These are phyloP conservation scores for Elysia crispata DNA, from an alignment of 2,888 invertebrate genomes.

Conservation along the genomic window DNA sequence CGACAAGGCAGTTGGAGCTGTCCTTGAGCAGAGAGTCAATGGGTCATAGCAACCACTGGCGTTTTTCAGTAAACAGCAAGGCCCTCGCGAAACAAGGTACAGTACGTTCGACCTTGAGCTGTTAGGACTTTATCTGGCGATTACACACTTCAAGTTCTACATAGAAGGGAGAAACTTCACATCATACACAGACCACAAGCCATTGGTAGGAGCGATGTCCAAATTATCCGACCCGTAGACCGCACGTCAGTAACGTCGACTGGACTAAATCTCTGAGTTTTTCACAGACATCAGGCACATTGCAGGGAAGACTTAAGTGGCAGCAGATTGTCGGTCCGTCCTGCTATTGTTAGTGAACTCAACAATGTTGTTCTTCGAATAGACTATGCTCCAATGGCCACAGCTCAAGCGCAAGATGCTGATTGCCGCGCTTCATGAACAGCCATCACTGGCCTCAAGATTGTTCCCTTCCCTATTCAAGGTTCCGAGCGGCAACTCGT, in stretches of 20 bases:
- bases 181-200: too few relatives aligned
- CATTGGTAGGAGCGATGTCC: not conserved
- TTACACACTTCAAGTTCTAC: not conserved
- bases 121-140: not conserved
- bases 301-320: not conserved
- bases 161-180: not conserved
- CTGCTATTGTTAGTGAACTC: too few relatives aligned
- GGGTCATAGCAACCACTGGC: not conserved
- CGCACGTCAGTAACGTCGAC: not conserved
- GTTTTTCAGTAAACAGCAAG: not conserved
- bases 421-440: too few relatives aligned
- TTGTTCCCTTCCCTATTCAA: not conserved
- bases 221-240: not conserved
- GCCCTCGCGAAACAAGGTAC: not conserved
- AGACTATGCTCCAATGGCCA: too few relatives aligned
- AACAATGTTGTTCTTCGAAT: too few relatives aligned
- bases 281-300: too few relatives aligned
- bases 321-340: not conserved
- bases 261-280: not conserved
- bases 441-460: not conserved
- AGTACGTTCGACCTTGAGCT: not conserved
- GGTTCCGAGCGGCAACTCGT: not conserved
- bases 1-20: too few relatives aligned
- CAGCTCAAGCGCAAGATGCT: not conserved
- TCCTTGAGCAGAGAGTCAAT: not conserved